A percentile compares a stretch with the other conserved stretches of the same genome.
Conservation (phyloP, 1,140 invertebrate genomes). For the Ditylenchus dipsaci region DNA sequence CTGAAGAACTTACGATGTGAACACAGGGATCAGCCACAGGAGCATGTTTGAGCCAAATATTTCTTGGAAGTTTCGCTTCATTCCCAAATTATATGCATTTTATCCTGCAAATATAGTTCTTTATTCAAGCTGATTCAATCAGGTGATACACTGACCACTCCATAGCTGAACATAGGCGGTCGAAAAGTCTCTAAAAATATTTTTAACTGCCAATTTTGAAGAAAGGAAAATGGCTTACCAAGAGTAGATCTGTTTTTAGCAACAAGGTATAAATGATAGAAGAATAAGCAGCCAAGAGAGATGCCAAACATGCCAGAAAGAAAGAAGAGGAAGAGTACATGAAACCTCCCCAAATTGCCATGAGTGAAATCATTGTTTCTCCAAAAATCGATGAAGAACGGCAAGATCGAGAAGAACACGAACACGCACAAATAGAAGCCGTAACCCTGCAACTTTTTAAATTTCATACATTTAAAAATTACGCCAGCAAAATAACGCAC, state of each 20-base stretch:
- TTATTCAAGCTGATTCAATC: no score
- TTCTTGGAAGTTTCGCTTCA: constrained; percentile 26
- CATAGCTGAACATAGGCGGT: constrained; percentile 39
- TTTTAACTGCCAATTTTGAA: not conserved
- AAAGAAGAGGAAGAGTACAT: constrained; percentile 39
- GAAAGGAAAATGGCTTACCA: constrained; percentile 16
- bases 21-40: constrained; percentile 36
- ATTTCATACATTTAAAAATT: not conserved
- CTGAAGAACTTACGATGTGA: constrained; percentile 33
- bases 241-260: constrained; percentile 35
- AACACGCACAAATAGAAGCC: constrained; percentile 41
- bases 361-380: constrained; percentile 7
- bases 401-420: constrained; percentile 42
- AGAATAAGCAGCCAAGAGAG: constrained; percentile 36
- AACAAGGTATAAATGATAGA: constrained; percentile 39
- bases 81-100: constrained; percentile 12
- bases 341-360: constrained; percentile 10
- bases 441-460: constrained; percentile 33
- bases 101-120: no score
- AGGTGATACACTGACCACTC: constrained; percentile 1
- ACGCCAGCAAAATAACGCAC: not conserved
- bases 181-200: constrained; percentile 43
- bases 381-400: constrained; percentile 37
- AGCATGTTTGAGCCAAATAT: constrained; percentile 27
- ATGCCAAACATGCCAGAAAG: constrained; percentile 39